Evolutionary conservation across 2,797 vertebrate genomes (phyloP), one percentile per base, ranked within the genome.

Genomic region (Alectoris magna): DNA sequence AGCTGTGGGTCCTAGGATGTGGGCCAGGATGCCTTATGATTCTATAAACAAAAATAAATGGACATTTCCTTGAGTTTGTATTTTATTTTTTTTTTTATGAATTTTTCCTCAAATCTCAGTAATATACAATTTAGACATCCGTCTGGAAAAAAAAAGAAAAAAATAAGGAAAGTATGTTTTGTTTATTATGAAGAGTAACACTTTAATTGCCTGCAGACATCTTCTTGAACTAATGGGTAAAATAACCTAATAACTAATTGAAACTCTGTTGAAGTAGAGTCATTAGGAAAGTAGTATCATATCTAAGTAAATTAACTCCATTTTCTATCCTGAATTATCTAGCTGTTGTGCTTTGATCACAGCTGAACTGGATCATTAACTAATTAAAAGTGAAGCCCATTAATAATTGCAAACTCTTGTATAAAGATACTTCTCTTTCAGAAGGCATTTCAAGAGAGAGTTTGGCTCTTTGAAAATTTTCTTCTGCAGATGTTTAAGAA

Each of bases 271-370:
- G 89, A 95, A 96, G 96, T 93, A 84, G 95, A 96, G 94, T 94
- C 79, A 97, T 96, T 96, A 96, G 83, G 81, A 94, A 96, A 93
- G 80, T 90, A 90, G 76, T 95, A 95, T 95, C 82, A 89, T 96
- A 97, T 93, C 71, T 83, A 89, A 94, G 89, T 93, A 95, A 96
- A 96, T 96, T 94, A 96, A 94, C 85, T 97, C 66, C 2, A 81
- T 95, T 96, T 96, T 94, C 94, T 76, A 67, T 90, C 76, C 79
- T 90, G 89, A 95, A 93, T 96, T 96, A 96, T 96, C 93, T 96
- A 91, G 82, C 68, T 91, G 79, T 91, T 95, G 89, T 95, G 91
- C 94, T 96, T 97, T 97, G 96, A 97, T 97, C 96, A 97, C 86
- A 96, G 77, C 49, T 95, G 93, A 96, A 97, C 88, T 91, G 91